These are phyloP conservation scores for Ochotona curzoniae DNA, from an alignment of 2,113 vertebrate species.

Conservation along the genomic window DNA sequence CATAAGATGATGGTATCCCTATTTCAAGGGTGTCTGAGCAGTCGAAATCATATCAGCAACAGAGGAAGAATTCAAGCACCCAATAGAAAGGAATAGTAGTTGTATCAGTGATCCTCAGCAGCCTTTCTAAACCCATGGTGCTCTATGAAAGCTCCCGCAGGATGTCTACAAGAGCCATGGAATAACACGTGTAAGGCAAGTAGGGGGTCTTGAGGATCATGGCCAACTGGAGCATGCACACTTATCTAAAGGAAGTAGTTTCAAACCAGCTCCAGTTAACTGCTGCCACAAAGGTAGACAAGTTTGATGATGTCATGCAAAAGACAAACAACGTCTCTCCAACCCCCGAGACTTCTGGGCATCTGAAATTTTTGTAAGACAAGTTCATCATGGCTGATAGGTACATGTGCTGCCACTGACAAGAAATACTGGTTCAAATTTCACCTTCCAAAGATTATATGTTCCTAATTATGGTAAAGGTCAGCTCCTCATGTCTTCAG, in stretches of 20 bases:
- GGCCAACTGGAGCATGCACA: not conserved
- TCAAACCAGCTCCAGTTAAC: not conserved
- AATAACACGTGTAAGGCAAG: not conserved
- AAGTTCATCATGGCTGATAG: conserved; percentile 22
- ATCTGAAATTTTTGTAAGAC: not conserved
- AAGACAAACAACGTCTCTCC: not conserved
- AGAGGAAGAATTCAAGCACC: conserved; percentile 36
- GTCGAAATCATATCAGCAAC: conserved; percentile 16
- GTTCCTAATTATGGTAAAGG: conserved; percentile 60
- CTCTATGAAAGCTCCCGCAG: not conserved
- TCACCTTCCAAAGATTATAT: not conserved
- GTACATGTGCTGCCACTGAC: not conserved
- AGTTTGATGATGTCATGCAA: conserved; percentile 23
- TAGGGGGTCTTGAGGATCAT: not conserved
- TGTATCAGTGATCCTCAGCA: conserved; percentile 7
- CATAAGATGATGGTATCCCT: conserved; percentile 33
- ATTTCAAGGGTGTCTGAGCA: not conserved
- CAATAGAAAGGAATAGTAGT: not conserved
- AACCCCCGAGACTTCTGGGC: not conserved
- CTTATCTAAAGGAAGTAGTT: not conserved
- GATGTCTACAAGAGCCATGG: not conserved
- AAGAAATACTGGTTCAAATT: conserved; percentile 39
- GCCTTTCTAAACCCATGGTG: conserved; percentile 4
- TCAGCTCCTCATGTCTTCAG: conserved; percentile 39
- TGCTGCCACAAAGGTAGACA: not conserved